phyloP scores from a whole-genome alignment of 2,113 vertebrate genomes.

The Pachycephala philippinensis region DNA sequence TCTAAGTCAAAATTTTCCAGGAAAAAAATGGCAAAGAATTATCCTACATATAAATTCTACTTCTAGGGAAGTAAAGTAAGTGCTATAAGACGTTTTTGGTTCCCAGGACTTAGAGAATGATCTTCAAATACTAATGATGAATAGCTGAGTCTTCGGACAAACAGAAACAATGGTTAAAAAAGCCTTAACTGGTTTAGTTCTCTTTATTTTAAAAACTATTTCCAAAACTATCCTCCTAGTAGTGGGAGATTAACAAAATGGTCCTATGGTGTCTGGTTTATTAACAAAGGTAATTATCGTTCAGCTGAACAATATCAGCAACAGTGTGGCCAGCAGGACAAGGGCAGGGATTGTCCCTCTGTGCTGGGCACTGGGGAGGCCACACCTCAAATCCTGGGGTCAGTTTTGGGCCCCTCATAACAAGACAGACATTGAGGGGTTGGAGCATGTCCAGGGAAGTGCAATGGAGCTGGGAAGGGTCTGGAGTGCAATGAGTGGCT shows the following conservation, averaged over 20 bases:
- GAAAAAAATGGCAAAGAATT: accelerated
- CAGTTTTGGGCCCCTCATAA: not conserved
- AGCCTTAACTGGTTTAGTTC: not conserved
- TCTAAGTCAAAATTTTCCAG: not conserved
- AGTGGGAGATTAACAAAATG: not conserved
- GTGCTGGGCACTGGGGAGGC: not conserved
- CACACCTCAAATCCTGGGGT: not conserved
- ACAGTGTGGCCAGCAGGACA: not conserved
- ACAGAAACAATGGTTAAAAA: not conserved
- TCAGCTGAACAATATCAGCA: not conserved
- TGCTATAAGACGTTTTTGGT: not conserved
- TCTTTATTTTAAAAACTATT: not conserved
- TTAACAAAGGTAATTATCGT: not conserved
- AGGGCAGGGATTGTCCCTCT: not conserved
- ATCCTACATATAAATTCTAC: not conserved
- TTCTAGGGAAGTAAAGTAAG: not conserved
- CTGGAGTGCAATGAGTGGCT: not conserved
- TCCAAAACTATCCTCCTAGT: not conserved
- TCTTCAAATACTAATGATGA: not conserved
- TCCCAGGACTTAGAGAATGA: not conserved
- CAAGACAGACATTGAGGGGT: not conserved
- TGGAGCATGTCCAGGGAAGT: not conserved
- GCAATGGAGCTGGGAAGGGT: not conserved
- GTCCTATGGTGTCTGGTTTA: not conserved
- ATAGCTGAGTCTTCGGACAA: not conserved